Base-by-base conservation (phyloP, 2,888 invertebrate species). In the Carterocephalus palaemon region DNA sequence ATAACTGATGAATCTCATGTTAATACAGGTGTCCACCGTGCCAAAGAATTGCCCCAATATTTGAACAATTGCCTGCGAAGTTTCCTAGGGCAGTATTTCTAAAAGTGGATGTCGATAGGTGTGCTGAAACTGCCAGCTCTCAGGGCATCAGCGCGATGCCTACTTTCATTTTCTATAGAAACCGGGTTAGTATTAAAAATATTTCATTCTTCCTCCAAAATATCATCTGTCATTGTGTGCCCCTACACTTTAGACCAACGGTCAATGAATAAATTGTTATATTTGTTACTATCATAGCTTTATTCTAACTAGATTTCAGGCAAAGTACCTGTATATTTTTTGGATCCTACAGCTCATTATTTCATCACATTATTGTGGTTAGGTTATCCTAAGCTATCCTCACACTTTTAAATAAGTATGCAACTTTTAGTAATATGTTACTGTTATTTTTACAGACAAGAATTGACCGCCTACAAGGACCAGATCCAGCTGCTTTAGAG, bases 101-200 rank as follows among this genome's bases (percentile, higher is more conserved):
- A 8, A 97, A 98, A 83, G 95, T 99, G 4, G 97, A 98, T 76
- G 98, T 99, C 9, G 98, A 99, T 68, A 92, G 93, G 76, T 98
- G 96, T 63, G 92, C 92, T 58, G 97, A 95, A 59, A 95, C 95
- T 5, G 97, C 98, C 1, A 90, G 92, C 15, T 88, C 90, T 7
- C 95, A 98, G 70, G 95, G 95, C 41, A 95, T 99, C 24, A 93
- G 93, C 45, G 96, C 98, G 0, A 98, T 99, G 98, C 99, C 99
- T 13, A 99, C 99, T 0, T 99, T 99, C 70, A 92, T 97, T 57
- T 96, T 99, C 70, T 98, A 95, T 75, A 91, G 94, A 58, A 98
- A 95, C 73, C 89, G 92, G 70, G 92, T 92, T 74, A 54, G 42
- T 46, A 15, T 22, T 13, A 17, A 5, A 16, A 16, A n/a, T 13